Base-by-base conservation (phyloP, 1,140 invertebrate genomes). In the Euschistus heros region DNA sequence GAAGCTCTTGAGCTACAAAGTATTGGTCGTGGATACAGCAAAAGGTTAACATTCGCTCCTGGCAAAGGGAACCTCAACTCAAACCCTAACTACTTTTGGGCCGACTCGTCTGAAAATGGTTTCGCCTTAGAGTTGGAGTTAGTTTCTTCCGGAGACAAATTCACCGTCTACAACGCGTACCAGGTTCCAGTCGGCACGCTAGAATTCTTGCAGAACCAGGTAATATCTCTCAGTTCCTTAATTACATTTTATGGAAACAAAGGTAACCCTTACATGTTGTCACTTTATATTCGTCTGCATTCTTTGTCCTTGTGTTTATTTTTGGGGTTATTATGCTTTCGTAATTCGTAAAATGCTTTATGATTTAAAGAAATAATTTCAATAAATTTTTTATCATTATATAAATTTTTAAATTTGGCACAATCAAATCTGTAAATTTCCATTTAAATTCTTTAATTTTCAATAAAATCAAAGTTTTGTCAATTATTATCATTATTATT, bases 81-180 rank as follows among this genome's bases (percentile, higher is more conserved):
- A 62, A 86, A 87, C 72, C 76, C 78, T 15, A 84, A 86, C 72
- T 86, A 84, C 72, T 89, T 90, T 77, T 90, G 86, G 84, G 83
- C 84, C 15, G 88, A 90, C 75, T 88, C 84, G 44, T 75, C 81
- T 66, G 81, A 82, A 8, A 81, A 84, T 72, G 87, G 88, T 44
- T 89, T 83, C 72, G 83, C 82, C 18, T 88, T 90, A 74, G 82
- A 85, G 70, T 75, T 88, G 33, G 81, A 85, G 71, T 81, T 84
- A 7, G 76, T 89, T 2, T 80, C 81, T n/a, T 74, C 81, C 61
- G 85, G 84, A 6, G 83, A 88, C 65, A 84, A 84, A 72, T 89
- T 87, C 72, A 84, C 82, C 4, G 80, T 88, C 15, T 82, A 80
- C 68, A 83, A 86, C 73, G 76, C 80, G 4, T 83, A 81, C 67